Evolutionary conservation across 92 coral and sea anemone species (phyloP).

Genomic region (Palythoa caribaeorum): DNA sequence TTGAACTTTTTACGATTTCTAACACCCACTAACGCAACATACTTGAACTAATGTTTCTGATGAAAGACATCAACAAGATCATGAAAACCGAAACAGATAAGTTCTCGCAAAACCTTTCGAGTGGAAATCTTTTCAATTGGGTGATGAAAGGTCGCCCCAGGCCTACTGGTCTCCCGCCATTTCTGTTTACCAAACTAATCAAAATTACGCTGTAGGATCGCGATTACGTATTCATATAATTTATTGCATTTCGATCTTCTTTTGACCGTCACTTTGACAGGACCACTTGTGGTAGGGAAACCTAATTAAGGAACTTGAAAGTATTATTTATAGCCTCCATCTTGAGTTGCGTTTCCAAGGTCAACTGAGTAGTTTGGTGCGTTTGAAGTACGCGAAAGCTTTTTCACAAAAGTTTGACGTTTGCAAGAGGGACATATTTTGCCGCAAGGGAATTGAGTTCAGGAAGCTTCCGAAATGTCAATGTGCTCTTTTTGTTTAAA

Average conservation of each 20-base stretch:
- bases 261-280: conserved; percentile 61
- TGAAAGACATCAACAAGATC: conserved; percentile 9
- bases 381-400: conserved; percentile 2
- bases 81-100: conserved; percentile 35
- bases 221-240: conserved; percentile 83
- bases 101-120: conserved; percentile 44
- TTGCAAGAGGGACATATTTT: conserved; percentile 22
- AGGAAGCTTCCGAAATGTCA: conserved; percentile 66
- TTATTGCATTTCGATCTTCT: conserved; percentile 70
- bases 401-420: neutral
- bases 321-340: conserved; percentile 14
- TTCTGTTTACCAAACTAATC: conserved; percentile 92
- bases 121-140: conserved; percentile 48
- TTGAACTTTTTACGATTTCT: conserved; percentile 10
- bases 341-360: conserved; percentile 14
- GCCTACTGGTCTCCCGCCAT: conserved; percentile 59
- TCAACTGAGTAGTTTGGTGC: conserved; percentile 11
- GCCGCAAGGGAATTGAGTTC: conserved; percentile 46
- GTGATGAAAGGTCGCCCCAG: conserved; percentile 47
- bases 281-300: conserved; percentile 19
- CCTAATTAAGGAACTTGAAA: conserved; percentile 43
- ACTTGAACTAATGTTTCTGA: neutral
- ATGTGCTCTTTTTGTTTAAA: conserved; percentile 65
- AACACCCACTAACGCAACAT: neutral
- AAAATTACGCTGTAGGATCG: conserved; percentile 78